Conservation (phyloP, 2,113 vertebrate species). For the Bambusicola thoracicus region DNA sequence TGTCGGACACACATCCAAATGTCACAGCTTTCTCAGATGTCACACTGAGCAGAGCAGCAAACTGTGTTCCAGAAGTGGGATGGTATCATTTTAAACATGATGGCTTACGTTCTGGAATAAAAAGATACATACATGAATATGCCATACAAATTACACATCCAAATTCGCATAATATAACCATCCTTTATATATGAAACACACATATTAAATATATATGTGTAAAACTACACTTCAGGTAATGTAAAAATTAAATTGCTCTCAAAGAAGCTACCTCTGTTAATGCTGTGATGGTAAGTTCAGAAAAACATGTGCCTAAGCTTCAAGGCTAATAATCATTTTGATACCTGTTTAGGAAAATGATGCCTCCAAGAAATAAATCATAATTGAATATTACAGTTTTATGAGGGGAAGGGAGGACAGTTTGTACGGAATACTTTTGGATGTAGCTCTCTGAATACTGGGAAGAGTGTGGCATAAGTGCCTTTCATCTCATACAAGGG, state of each 20-base stretch:
- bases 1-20: slow-evolving; percentile 37
- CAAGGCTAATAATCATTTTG: not conserved
- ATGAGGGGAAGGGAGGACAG: not conserved
- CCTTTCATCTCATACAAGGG: not conserved
- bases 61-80: not conserved
- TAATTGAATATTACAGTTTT: not conserved
- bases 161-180: not conserved
- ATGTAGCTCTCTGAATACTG: not conserved
- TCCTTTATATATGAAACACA: not conserved
- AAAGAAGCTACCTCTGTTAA: not conserved
- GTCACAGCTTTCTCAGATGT: slow-evolving; percentile 12
- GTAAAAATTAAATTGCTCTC: not conserved
- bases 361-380: not conserved
- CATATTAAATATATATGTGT: not conserved
- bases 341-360: not conserved
- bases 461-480: not conserved
- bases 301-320: not conserved
- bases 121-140: not conserved
- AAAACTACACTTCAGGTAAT: not conserved
- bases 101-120: not conserved
- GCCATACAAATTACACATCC: not conserved
- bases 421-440: not conserved
- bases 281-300: not conserved
- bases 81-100: not conserved
- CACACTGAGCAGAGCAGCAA: not conserved